Percentiles rank a stretch among this genome's conserved stretches.
These are phyloP conservation scores for Stegana nigrithorax DNA, from an alignment of 2,888 invertebrate genomes.

Conservation along the genomic window DNA sequence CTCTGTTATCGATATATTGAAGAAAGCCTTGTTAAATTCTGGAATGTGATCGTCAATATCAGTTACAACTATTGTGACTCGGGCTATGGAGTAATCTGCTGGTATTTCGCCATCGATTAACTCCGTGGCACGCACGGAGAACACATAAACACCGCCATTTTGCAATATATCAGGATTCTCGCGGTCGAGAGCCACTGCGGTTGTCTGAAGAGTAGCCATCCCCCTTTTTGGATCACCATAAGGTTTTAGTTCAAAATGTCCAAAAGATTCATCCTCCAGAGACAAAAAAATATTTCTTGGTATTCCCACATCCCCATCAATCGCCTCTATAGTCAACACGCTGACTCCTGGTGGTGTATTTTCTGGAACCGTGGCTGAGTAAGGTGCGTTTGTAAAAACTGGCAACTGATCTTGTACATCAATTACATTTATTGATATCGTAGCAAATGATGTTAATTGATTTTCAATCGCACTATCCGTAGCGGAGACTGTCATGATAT, in stretches of 20 bases:
- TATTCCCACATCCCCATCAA: constrained; percentile 85
- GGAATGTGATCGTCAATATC: constrained; percentile 84
- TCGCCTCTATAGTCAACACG: constrained; percentile 79
- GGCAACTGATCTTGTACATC: constrained; percentile 89
- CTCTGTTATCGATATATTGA: constrained; percentile 80
- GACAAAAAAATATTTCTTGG: constrained; percentile 76
- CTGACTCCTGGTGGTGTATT: constrained; percentile 77
- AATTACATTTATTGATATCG: constrained; percentile 79
- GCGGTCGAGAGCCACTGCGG: constrained; percentile 77
- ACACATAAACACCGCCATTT: constrained; percentile 82
- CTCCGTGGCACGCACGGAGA: constrained; percentile 80
- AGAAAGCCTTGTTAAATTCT: constrained; percentile 75
- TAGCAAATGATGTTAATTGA: constrained; percentile 76
- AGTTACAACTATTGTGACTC: constrained; percentile 81
- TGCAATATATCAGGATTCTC: constrained; percentile 80
- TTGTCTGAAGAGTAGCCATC: constrained; percentile 73
- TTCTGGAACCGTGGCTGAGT: constrained; percentile 81
- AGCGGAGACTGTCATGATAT: constrained; percentile 77
- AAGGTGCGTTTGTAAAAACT: constrained; percentile 83
- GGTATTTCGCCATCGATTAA: constrained; percentile 78
- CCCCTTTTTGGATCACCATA: constrained; percentile 70
- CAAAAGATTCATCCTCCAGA: constrained; percentile 77
- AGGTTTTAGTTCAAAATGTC: constrained; percentile 76
- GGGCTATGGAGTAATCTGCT: constrained; percentile 76
- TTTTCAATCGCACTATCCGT: constrained; percentile 74